A percentile compares a stretch with the other conserved stretches of the same genome.
Conservation (phyloP, 92 coral and sea anemone genomes). For the Virgularia gustaviana region DNA sequence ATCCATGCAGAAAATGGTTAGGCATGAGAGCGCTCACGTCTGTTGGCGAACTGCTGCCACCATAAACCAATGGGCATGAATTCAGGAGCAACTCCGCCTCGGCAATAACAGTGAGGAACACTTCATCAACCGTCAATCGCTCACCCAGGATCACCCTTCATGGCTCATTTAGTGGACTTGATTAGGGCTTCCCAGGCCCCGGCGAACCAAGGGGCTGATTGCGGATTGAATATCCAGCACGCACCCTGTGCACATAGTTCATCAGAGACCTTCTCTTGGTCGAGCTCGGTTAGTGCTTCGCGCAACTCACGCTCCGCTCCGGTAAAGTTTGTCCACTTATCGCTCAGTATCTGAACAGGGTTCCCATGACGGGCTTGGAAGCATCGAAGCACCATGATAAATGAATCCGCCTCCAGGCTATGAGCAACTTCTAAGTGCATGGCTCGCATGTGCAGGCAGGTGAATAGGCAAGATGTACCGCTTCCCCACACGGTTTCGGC, state of each 20-base stretch:
- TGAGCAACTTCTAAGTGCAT: too few relatives aligned
- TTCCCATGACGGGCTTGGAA: too few relatives aligned
- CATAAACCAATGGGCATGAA: conserved; percentile 39
- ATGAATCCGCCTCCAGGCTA: too few relatives aligned
- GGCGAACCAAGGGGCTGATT: conserved; percentile 37
- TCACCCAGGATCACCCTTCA: conserved; percentile 44
- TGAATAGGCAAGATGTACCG: conserved; percentile 41
- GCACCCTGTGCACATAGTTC: conserved; percentile 27
- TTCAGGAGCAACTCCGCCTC: conserved; percentile 35
- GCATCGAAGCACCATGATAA: conserved; percentile 36
- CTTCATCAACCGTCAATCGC: conserved; percentile 35
- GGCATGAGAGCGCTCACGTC: conserved; percentile 21
- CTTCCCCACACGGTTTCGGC: conserved; percentile 42
- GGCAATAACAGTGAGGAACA: too few relatives aligned
- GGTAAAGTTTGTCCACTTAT: neutral
- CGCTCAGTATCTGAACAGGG: too few relatives aligned
- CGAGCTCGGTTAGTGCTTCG: conserved; percentile 16
- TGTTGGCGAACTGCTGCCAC: conserved; percentile 39
- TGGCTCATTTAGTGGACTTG: conserved; percentile 39
- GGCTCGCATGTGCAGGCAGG: too few relatives aligned
- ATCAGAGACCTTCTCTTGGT: conserved; percentile 27
- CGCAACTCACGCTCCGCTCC: conserved; percentile 35
- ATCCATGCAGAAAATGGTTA: conserved; percentile 32
- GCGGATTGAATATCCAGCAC: conserved; percentile 33
- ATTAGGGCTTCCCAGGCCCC: conserved; percentile 46